phyloP scores from a whole-genome alignment of 1,140 invertebrate genomes.

The Saccostrea glomerata region DNA sequence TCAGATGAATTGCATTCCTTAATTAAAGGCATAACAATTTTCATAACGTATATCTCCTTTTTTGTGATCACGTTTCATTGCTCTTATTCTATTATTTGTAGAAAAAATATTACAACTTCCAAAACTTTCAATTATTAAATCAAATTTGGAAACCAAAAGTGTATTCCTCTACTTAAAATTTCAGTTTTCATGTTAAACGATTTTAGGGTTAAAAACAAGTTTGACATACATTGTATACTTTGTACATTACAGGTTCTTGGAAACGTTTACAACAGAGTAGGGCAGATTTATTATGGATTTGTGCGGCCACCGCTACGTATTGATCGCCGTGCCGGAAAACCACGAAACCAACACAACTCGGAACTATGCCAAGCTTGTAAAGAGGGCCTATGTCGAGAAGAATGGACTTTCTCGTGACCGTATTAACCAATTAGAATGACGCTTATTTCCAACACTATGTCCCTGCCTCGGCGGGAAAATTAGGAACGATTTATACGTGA shows the following conservation, averaged over 20 bases:
- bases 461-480: neutral
- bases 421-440: slow-evolving; percentile 4
- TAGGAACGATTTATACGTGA: neutral
- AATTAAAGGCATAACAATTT: too few species aligned
- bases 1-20: neutral
- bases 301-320: slow-evolving; percentile 77
- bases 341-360: slow-evolving; percentile 79
- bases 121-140: too few species aligned
- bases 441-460: neutral
- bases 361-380: slow-evolving; percentile 80
- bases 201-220: too few species aligned
- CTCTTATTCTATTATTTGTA: too few species aligned
- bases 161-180: neutral
- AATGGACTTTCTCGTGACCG: slow-evolving; percentile 79
- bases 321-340: slow-evolving; percentile 79
- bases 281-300: slow-evolving; percentile 80
- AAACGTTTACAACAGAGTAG: slow-evolving; percentile 80
- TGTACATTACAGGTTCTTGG: slow-evolving; percentile 76
- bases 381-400: slow-evolving; percentile 79
- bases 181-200: neutral
- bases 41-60: too few species aligned
- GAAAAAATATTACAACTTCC: too few species aligned
- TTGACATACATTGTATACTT: neutral
- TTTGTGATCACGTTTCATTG: too few species aligned
- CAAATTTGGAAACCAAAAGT: too few species aligned